Percentiles rank a stretch among this genome's conserved stretches.
Conservation (phyloP, 2,797 vertebrate genomes). For the Rhynchotus rufescens region DNA sequence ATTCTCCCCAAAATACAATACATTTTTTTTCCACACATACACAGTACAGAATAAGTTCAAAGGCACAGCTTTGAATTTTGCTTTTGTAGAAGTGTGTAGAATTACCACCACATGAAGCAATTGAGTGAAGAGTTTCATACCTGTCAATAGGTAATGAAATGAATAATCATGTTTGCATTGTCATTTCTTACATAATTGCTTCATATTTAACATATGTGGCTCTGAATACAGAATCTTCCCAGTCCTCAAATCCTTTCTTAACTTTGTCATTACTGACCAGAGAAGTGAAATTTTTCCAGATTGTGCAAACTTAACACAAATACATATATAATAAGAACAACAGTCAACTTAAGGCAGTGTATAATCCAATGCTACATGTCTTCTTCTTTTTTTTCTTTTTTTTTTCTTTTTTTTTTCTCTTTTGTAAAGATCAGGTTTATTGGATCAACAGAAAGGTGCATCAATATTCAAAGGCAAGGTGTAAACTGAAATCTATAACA, state of each 20-base stretch:
- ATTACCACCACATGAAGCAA: slow-evolving; percentile 75
- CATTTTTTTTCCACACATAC: slow-evolving; percentile 82
- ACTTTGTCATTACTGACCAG: slow-evolving; percentile 63
- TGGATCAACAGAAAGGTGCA: slow-evolving; percentile 68
- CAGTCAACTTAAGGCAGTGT: slow-evolving; percentile 77
- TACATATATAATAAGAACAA: slow-evolving; percentile 71
- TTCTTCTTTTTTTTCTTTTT: slow-evolving; percentile 40
- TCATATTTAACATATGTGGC: slow-evolving; percentile 66
- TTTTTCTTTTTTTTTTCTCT: slow-evolving; percentile 30
- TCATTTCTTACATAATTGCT: slow-evolving; percentile 63
- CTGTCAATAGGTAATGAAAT: slow-evolving; percentile 66
- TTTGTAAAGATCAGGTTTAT: slow-evolving; percentile 58
- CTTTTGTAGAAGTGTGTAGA: slow-evolving; percentile 76
- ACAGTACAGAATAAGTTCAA: slow-evolving; percentile 85
- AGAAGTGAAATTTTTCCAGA: slow-evolving; percentile 63
- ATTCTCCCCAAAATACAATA: slow-evolving; percentile 85
- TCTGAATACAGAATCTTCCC: slow-evolving; percentile 53
- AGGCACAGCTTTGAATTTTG: slow-evolving; percentile 86
- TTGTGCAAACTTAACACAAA: slow-evolving; percentile 81
- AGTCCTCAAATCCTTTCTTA: slow-evolving; percentile 57
- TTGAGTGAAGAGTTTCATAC: slow-evolving; percentile 66
- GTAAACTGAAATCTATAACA: slow-evolving; percentile 57
- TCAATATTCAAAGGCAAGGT: slow-evolving; percentile 57
- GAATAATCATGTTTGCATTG: slow-evolving; percentile 68
- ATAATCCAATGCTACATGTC: slow-evolving; percentile 66